These are phyloP conservation scores for Elanoides forficatus DNA, from an alignment of 2,113 vertebrate species.

Conservation along the genomic window DNA sequence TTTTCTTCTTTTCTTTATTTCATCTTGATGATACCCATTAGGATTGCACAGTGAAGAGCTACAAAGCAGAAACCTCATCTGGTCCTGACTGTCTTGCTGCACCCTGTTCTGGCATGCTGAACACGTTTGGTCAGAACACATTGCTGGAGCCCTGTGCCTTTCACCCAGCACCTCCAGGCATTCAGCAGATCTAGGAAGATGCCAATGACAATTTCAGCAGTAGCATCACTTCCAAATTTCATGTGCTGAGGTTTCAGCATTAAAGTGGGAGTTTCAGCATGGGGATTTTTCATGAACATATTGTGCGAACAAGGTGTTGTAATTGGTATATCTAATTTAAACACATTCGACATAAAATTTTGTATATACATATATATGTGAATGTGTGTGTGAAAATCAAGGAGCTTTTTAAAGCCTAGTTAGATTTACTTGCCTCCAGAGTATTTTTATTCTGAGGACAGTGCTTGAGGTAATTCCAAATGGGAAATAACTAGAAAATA, in stretches of 20 bases:
- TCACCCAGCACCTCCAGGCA: not conserved
- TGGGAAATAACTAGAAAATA: constrained; percentile 11
- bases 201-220: not conserved
- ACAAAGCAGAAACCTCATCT: not conserved
- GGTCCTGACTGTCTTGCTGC: not conserved
- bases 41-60: not conserved
- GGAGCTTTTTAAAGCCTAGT: not conserved
- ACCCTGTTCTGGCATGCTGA: not conserved
- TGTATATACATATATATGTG: not conserved
- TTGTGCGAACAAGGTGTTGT: constrained; percentile 37
- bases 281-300: constrained; percentile 30
- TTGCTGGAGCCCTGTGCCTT: not conserved
- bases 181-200: not conserved
- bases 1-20: not conserved
- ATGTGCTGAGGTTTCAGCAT: not conserved
- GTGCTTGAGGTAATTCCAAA: constrained; percentile 11
- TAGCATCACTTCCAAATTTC: not conserved
- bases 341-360: not conserved
- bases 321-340: constrained; percentile 43
- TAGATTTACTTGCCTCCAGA: constrained; percentile 20
- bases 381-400: not conserved
- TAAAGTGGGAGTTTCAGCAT: constrained; percentile 1
- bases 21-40: not conserved
- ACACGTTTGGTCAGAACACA: not conserved
- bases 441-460: constrained; percentile 21